Evolutionary conservation across 2,113 vertebrate genomes (phyloP), one percentile per base, ranked within the genome.

Genomic region (Jacana jacana): DNA sequence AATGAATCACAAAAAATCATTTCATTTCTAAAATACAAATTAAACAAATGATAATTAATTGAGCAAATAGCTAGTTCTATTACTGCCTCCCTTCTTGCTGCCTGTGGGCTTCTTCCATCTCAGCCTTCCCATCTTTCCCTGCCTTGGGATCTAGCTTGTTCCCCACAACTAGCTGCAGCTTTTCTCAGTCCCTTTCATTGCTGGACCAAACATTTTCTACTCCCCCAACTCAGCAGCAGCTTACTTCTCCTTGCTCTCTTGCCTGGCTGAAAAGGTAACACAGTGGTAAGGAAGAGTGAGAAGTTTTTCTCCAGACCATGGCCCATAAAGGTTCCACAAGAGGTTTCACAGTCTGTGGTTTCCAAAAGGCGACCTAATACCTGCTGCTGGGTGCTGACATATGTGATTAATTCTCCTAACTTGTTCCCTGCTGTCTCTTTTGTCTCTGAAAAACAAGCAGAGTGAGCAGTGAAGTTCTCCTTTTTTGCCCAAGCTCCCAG

Each of bases 11-110:
- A 80, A 93, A 84, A 91, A 80, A 79, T 39, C 0, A 85, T 80
- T 87, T 82, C 14, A 77, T 87, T 94, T 89, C 84, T 86, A 91
- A 92, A 89, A 85, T 91, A 80, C 57, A 87, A 96, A 87, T 89
- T 85, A 95, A 92, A 91, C 3, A 46, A 91, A 77, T 80, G 17
- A 70, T 69, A 92, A 95, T 86, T 95, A 95, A 95, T 87, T 49
- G 66, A 92, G 57, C 37, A 93, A 91, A 94, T 65, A 91, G 24
- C n/a, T 72, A 46, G 49, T 35, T 91, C 52, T 82, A 13, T 91
- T 85, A 81, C 44, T 92, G 86, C 30, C 22, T 82, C 35, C 65
- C 35, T 90, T 82, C 49, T 51, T 81, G 66, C 52, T 92, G 84
- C 44, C 49, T 87, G 30, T 55, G 33, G 72, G 90, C 20, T 17